These are phyloP conservation scores for Sitta europaea DNA, from an alignment of 2,113 vertebrate genomes.

Conservation along the genomic window DNA sequence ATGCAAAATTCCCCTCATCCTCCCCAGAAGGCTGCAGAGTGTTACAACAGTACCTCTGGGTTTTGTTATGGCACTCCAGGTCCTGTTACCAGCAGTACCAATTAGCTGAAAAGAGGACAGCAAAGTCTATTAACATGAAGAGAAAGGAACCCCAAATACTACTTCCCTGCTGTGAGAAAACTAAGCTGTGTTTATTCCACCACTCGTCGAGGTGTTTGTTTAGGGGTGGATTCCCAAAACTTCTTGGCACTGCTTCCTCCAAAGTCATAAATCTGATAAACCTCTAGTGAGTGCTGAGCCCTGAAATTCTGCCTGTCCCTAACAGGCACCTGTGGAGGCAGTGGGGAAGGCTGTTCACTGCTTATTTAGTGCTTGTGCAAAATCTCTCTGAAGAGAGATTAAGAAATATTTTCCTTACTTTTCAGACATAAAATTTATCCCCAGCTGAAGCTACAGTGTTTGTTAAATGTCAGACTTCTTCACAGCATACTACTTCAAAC, in stretches of 20 bases:
- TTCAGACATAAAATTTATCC: background rate
- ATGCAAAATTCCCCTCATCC: background rate
- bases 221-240: background rate
- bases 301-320: background rate
- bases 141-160: background rate
- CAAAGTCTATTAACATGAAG: background rate
- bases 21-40: background rate
- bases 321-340: background rate
- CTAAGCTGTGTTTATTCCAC: background rate
- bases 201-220: background rate
- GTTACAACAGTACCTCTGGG: background rate
- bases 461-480: background rate
- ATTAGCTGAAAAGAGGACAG: background rate
- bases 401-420: background rate
- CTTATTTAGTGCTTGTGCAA: background rate
- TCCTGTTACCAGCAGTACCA: background rate
- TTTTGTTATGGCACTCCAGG: background rate
- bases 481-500: background rate
- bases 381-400: background rate
- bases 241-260: accelerated
- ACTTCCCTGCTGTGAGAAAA: background rate
- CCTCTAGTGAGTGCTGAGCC: background rate
- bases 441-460: background rate
- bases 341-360: background rate
- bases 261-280: background rate